Base-by-base conservation (phyloP, 2,888 invertebrate species). In the Holacanthella duospinosa region DNA sequence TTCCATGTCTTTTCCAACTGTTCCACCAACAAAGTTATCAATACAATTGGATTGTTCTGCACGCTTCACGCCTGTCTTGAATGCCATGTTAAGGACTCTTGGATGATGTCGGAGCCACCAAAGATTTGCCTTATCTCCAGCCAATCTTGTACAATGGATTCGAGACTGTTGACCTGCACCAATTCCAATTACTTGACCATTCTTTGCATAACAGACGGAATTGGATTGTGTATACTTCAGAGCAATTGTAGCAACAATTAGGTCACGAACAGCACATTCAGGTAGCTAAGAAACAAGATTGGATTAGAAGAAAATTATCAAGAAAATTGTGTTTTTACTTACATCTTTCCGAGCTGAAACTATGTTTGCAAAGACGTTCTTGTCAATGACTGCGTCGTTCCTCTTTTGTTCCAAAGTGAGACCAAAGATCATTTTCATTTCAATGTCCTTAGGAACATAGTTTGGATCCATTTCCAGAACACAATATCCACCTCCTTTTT, bases 81-180 rank as follows among this genome's bases (percentile, higher is more conserved):
- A 96, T 74, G 85, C 84, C 87, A 94, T 87, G 59, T 79, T 79
- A 19, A 85, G 79, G 2, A 95, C 92, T 72, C 84, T 84, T 2
- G 94, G 93, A 79, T 97, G 96, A 61, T 91, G 88, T 25, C 97
- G 85, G 74, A 94, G 79, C 96, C 96, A 97, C 86, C 85, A 86
- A 66, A 27, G 73, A 70, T 93, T 89, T 27, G 95, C 94, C 78
- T 99, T 99, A 75, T 93, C 92, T 55, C 95, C 96, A 64, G 97
- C 97, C 73, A 99, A 83, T 72, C 96, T 83, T 0, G 96, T 96
- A 80, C 97, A 99, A 79, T 99, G 97, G 75, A 99, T 96, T 69
- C 97, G 85, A 0, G 94, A 95, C 78, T 99, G 97, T 76, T 99
- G 97, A 0, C 97, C 97, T n/a, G 97, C 97, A 29, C 97, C 97